phyloP scores from a whole-genome alignment of 2,888 invertebrate genomes.

The Drosophila paramelanica region DNA sequence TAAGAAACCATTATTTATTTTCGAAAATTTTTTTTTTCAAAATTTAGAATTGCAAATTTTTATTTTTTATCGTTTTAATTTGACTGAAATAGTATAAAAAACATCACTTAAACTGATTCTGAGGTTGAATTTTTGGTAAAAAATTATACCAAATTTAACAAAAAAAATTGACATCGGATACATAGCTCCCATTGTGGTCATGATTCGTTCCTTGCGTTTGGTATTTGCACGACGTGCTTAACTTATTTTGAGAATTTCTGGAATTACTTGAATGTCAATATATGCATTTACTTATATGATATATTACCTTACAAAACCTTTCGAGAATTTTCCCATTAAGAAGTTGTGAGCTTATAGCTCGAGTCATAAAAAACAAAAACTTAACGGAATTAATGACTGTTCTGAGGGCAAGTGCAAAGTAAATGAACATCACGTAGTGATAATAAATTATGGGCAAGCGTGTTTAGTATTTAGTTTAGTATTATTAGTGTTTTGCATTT shows the following conservation, averaged over 20 bases:
- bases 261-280: background rate
- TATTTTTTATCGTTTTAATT: too few relatives aligned
- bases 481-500: conserved; percentile 23
- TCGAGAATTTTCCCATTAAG: conserved; percentile 6
- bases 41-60: too few relatives aligned
- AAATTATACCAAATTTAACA: too few relatives aligned
- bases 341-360: conserved; percentile 4
- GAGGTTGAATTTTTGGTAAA: too few relatives aligned
- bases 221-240: background rate
- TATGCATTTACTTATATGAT: background rate
- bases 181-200: too few relatives aligned
- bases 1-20: too few relatives aligned
- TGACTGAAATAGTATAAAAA: too few relatives aligned
- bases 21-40: too few relatives aligned
- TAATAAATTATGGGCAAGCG: conserved; percentile 30
- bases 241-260: background rate
- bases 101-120: too few relatives aligned
- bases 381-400: conserved; percentile 17
- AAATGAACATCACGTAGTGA: conserved; percentile 43
- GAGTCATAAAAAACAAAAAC: conserved; percentile 14
- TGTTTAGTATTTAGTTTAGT: conserved; percentile 23
- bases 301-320: background rate
- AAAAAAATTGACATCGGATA: too few relatives aligned
- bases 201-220: too few relatives aligned
- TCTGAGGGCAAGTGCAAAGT: conserved; percentile 8